Conservation (phyloP, 2,888 invertebrate genomes). For the Apomyelois bistriatella region DNA sequence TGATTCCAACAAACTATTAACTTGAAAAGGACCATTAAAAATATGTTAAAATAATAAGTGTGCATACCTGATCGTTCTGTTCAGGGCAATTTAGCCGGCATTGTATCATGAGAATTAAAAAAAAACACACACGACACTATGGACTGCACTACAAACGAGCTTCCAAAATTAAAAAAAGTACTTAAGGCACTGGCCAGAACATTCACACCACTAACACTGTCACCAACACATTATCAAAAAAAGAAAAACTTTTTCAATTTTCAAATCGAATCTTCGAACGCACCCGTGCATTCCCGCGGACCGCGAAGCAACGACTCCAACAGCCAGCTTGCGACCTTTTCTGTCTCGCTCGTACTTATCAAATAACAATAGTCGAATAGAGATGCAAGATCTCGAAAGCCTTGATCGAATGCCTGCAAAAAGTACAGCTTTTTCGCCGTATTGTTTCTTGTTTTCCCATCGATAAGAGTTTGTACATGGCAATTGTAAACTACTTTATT, state of each 20-base stretch:
- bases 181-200: neutral
- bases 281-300: conserved; percentile 55
- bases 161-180: neutral
- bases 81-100: neutral
- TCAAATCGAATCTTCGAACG: conserved; percentile 32
- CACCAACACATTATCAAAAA: conserved; percentile 24
- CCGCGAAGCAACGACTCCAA: conserved; percentile 34
- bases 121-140: neutral
- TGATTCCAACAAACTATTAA: too few species aligned
- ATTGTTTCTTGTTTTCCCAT: conserved; percentile 27
- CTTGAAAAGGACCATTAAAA: too few species aligned
- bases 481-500: conserved; percentile 7
- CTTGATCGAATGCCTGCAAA: conserved; percentile 24
- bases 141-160: too few species aligned
- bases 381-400: conserved; percentile 12
- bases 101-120: neutral
- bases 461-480: conserved; percentile 3
- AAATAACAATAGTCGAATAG: neutral
- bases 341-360: conserved; percentile 22
- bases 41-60: too few species aligned
- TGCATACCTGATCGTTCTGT: neutral
- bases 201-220: neutral
- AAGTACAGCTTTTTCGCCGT: conserved; percentile 22
- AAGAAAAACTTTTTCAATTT: conserved; percentile 27
- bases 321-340: conserved; percentile 22